A percentile compares a stretch with the other conserved stretches of the same genome.
phyloP scores from a whole-genome alignment of 2,888 invertebrate genomes.

The Orchesellides sinensis region DNA sequence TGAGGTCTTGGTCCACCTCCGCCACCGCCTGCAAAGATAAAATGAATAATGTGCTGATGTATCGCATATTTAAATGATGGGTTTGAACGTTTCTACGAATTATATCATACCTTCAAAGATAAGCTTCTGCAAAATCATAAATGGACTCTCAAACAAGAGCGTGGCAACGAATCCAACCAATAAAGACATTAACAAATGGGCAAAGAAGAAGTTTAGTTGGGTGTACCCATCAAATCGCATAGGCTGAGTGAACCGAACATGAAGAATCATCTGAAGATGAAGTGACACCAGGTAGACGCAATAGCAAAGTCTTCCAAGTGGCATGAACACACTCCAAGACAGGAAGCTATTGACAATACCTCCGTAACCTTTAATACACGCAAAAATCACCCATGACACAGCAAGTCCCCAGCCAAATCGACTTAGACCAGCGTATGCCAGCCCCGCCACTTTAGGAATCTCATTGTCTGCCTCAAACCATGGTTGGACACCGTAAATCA shows the following conservation, averaged over 20 bases:
- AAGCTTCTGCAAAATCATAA: slow-evolving; percentile 66
- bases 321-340: slow-evolving; percentile 72
- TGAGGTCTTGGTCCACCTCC: not conserved
- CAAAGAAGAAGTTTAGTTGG: slow-evolving; percentile 69
- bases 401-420: slow-evolving; percentile 72
- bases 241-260: slow-evolving; percentile 57
- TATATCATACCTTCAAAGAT: slow-evolving; percentile 56
- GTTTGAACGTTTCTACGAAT: not conserved
- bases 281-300: slow-evolving; percentile 70
- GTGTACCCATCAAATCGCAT: slow-evolving; percentile 61
- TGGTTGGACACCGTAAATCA: slow-evolving; percentile 64
- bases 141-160: slow-evolving; percentile 66
- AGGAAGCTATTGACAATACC: slow-evolving; percentile 72
- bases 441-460: slow-evolving; percentile 50
- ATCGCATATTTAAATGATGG: not conserved
- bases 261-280: slow-evolving; percentile 69
- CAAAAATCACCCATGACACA: slow-evolving; percentile 75
- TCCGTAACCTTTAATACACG: slow-evolving; percentile 75
- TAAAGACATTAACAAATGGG: slow-evolving; percentile 64
- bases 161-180: slow-evolving; percentile 66
- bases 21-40: not conserved
- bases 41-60: not conserved
- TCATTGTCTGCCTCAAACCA: slow-evolving; percentile 66
- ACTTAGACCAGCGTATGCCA: slow-evolving; percentile 67
- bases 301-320: slow-evolving; percentile 71